A percentile compares a stretch with the other conserved stretches of the same genome.
phyloP scores from a whole-genome alignment of 2,888 invertebrate genomes.

The Eurois occulta region DNA sequence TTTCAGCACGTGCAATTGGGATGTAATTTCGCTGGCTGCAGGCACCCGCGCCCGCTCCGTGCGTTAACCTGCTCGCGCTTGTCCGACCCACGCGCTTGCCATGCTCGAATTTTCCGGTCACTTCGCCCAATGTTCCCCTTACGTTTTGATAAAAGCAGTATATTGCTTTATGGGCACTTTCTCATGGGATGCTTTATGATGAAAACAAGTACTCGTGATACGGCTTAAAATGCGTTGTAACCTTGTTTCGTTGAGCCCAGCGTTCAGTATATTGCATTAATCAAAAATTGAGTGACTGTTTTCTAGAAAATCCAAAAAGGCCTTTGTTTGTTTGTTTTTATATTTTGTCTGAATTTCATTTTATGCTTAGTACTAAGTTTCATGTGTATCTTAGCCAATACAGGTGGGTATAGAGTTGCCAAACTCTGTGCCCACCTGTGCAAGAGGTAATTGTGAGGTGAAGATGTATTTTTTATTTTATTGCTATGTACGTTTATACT shows the following conservation, averaged over 20 bases:
- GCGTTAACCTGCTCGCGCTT: slow-evolving; percentile 58
- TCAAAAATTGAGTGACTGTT: neutral
- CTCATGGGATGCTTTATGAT: slow-evolving; percentile 46
- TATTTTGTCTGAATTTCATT: neutral
- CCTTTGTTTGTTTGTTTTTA: no score
- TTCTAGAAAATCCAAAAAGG: neutral
- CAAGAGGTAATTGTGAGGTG: no score
- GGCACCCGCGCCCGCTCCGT: slow-evolving; percentile 23
- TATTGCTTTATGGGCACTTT: slow-evolving; percentile 64
- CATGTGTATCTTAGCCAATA: neutral
- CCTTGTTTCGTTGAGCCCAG: neutral
- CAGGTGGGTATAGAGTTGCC: no score
- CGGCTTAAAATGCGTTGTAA: slow-evolving; percentile 11
- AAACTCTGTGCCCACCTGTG: no score
- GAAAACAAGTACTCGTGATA: slow-evolving; percentile 15
- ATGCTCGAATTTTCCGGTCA: slow-evolving; percentile 80
- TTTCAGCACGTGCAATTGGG: slow-evolving; percentile 59
- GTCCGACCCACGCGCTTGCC: slow-evolving; percentile 57
- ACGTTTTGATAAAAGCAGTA: slow-evolving; percentile 73
- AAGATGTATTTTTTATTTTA: no score
- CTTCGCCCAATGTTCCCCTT: slow-evolving; percentile 73
- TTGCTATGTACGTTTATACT: no score
- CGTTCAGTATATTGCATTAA: slow-evolving; percentile 2
- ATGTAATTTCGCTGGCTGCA: slow-evolving; percentile 49
- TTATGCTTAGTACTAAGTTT: neutral